Conservation (phyloP, 2,797 vertebrate genomes). For the Clarias laeviceps region DNA sequence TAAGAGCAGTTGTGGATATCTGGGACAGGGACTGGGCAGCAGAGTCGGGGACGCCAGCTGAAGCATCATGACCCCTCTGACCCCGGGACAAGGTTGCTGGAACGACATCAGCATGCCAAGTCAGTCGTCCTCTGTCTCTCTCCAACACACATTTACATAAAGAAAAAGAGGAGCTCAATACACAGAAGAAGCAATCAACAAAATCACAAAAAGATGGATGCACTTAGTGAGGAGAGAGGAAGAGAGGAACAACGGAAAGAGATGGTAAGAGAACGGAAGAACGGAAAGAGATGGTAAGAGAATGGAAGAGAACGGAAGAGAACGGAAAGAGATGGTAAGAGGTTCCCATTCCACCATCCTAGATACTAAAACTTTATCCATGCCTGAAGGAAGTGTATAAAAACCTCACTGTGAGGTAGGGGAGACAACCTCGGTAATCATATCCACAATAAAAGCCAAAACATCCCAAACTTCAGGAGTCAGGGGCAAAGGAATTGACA, state of each 20-base stretch:
- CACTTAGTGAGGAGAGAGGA: conserved; percentile 55
- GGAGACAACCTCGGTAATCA: conserved; percentile 72
- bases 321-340: conserved; percentile 49
- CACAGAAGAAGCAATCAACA: conserved; percentile 14
- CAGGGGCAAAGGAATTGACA: conserved; percentile 73
- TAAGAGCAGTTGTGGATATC: conserved; percentile 16
- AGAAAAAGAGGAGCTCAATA: conserved; percentile 22
- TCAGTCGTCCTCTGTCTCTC: conserved; percentile 9
- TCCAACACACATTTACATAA: conserved; percentile 29
- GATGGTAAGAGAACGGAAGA: conserved; percentile 47
- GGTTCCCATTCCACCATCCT: conserved; percentile 56
- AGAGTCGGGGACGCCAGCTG: conserved; percentile 42
- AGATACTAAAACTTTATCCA: conserved; percentile 61
- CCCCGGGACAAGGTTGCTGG: conserved; percentile 48
- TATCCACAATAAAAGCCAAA: conserved; percentile 70
- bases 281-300: conserved; percentile 54
- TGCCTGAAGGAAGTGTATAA: conserved; percentile 69
- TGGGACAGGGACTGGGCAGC: conserved; percentile 31
- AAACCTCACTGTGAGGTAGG: conserved; percentile 52
- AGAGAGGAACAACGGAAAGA: conserved; percentile 54
- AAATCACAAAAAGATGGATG: conserved; percentile 35
- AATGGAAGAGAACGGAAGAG: conserved; percentile 57
- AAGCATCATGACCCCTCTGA: conserved; percentile 32
- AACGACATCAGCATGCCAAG: conserved; percentile 23
- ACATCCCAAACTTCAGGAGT: conserved; percentile 71